Evolutionary conservation across 2,113 vertebrate species (phyloP).

Genomic region (Hippolais icterina): DNA sequence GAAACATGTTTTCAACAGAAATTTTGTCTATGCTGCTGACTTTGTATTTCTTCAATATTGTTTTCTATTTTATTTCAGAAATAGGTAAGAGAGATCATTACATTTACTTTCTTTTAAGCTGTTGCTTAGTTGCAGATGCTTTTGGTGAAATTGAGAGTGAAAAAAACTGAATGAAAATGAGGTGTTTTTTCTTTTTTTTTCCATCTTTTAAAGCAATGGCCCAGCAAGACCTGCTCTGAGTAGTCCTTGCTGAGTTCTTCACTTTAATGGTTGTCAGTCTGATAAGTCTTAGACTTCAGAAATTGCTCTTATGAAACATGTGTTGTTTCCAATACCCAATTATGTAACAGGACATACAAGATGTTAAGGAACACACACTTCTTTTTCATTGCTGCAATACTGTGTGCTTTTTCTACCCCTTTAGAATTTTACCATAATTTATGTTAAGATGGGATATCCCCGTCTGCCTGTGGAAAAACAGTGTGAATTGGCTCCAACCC

Average conservation of each 20-base stretch:
- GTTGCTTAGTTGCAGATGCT: background rate
- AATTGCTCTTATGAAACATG: background rate
- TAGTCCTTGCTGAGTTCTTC: background rate
- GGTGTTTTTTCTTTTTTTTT: background rate
- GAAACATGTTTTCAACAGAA: background rate
- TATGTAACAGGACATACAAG: background rate
- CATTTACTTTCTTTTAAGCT: background rate
- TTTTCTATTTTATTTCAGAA: background rate
- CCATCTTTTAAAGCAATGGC: background rate
- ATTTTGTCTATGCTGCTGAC: background rate
- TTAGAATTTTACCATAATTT: constrained; percentile 99
- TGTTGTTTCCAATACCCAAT: rapidly evolving
- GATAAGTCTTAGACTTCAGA: background rate
- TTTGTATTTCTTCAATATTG: background rate
- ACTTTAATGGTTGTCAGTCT: background rate
- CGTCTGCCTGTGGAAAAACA: constrained; percentile 93
- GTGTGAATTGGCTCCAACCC: constrained; percentile 93
- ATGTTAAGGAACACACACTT: background rate
- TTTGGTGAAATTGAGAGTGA: background rate
- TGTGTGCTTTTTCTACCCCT: constrained; percentile 11
- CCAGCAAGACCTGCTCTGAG: background rate
- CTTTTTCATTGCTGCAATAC: background rate
- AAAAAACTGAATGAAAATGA: background rate
- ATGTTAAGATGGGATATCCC: constrained; percentile 98
- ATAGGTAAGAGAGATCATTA: background rate